Conservation (phyloP, 2,888 invertebrate species). For the Drosophila nr. medialis region DNA sequence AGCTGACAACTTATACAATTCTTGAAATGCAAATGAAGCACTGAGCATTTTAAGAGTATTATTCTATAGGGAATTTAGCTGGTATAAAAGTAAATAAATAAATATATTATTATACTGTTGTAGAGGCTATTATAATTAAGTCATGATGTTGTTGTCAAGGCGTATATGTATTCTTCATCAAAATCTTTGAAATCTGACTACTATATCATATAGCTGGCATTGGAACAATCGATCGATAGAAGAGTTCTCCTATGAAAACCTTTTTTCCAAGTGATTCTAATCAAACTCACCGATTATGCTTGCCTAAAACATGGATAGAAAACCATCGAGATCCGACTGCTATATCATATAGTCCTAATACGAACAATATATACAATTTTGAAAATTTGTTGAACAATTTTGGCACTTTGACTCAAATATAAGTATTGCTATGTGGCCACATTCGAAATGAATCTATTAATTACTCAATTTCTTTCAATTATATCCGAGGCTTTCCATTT, state of each 20-base stretch:
- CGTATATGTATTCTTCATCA: background rate
- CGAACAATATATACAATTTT: background rate
- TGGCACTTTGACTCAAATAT: background rate
- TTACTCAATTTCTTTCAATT: background rate
- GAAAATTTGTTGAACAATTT: background rate
- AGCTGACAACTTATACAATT: background rate
- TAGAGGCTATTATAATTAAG: background rate
- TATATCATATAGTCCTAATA: background rate
- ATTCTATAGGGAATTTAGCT: background rate
- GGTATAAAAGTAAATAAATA: background rate
- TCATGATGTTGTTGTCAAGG: background rate
- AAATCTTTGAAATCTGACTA: background rate
- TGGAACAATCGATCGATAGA: background rate
- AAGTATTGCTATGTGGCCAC: background rate
- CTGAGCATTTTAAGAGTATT: background rate
- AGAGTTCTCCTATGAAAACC: background rate
- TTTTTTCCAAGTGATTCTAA: background rate
- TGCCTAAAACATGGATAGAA: background rate
- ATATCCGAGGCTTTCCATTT: background rate
- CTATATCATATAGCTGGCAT: background rate
- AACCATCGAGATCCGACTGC: background rate
- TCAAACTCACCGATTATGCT: background rate
- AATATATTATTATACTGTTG: background rate
- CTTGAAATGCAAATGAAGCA: background rate
- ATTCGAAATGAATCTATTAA: background rate